Conservation (phyloP, 2,888 invertebrate species). For the Amiota communis region DNA sequence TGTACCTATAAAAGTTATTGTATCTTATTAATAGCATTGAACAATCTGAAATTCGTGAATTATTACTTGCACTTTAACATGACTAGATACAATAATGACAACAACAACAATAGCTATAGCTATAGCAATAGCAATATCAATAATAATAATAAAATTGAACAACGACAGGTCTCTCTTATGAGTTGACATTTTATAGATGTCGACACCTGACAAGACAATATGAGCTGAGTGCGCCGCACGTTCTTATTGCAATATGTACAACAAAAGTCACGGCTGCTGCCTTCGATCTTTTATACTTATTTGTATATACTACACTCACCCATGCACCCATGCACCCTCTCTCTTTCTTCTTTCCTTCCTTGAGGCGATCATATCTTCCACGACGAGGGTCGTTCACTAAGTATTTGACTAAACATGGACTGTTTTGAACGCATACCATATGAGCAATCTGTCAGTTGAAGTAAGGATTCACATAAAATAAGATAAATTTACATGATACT, state of each 20-base stretch:
- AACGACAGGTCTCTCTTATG: constrained; percentile 44
- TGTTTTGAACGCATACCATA: too few relatives aligned
- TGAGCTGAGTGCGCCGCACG: constrained; percentile 32
- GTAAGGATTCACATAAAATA: too few relatives aligned
- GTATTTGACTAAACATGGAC: too few relatives aligned
- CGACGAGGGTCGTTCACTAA: too few relatives aligned
- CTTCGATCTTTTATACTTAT: too few relatives aligned
- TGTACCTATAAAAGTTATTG: not conserved
- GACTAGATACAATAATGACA: constrained; percentile 57
- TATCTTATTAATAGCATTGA: constrained; percentile 48
- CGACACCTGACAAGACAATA: constrained; percentile 29
- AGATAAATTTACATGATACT: too few relatives aligned
- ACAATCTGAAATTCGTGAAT: constrained; percentile 62
- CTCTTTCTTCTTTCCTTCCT: not conserved
- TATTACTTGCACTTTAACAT: constrained; percentile 66
- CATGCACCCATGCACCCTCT: not conserved
- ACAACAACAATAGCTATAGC: not conserved
- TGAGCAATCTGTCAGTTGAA: too few relatives aligned
- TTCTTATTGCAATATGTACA: constrained; percentile 29
- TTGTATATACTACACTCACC: not conserved
- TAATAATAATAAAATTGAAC: constrained; percentile 46
- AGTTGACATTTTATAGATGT: constrained; percentile 49
- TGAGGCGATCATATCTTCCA: too few relatives aligned
- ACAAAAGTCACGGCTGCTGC: too few relatives aligned
- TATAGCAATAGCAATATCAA: constrained; percentile 42